A percentile compares a stretch with the other conserved stretches of the same genome.
These are phyloP conservation scores for Thelaira solivaga DNA, from an alignment of 2,888 invertebrate species.

Conservation along the genomic window DNA sequence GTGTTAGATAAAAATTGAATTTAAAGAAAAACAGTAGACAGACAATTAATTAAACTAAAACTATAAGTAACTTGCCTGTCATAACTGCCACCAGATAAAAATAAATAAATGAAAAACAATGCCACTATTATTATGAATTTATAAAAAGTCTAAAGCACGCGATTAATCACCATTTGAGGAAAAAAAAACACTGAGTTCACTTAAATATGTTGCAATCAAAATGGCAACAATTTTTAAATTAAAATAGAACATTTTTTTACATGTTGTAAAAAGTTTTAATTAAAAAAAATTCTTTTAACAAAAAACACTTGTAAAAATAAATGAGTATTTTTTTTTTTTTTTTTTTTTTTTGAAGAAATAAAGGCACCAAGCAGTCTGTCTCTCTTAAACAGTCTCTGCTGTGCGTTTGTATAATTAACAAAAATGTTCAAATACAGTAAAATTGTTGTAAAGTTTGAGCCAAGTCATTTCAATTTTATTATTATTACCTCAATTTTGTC, in stretches of 20 bases:
- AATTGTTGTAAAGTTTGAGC: neutral
- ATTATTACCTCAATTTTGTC: neutral
- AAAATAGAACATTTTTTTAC: neutral
- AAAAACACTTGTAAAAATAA: slow-evolving; percentile 7
- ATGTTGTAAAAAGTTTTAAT: slow-evolving; percentile 20
- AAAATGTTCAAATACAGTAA: neutral
- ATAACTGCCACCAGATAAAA: too few species aligned
- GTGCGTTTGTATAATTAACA: neutral
- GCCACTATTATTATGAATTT: too few species aligned
- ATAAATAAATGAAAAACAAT: too few species aligned
- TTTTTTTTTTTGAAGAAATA: neutral
- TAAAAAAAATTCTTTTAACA: slow-evolving; percentile 4
- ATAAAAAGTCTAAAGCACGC: too few species aligned
- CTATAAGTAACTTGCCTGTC: too few species aligned
- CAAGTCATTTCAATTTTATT: slow-evolving; percentile 45
- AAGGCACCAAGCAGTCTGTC: slow-evolving; percentile 57
- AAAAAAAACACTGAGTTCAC: neutral
- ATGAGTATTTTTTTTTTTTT: neutral
- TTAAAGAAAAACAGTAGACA: slow-evolving; percentile 26
- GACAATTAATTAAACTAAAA: neutral
- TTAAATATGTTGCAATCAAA: too few species aligned
- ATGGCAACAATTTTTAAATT: neutral
- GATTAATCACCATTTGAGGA: neutral
- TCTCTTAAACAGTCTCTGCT: too few species aligned
- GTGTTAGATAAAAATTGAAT: neutral